Evolutionary conservation across 2,797 vertebrate species (phyloP).

Genomic region (Urophycis tenuis): DNA sequence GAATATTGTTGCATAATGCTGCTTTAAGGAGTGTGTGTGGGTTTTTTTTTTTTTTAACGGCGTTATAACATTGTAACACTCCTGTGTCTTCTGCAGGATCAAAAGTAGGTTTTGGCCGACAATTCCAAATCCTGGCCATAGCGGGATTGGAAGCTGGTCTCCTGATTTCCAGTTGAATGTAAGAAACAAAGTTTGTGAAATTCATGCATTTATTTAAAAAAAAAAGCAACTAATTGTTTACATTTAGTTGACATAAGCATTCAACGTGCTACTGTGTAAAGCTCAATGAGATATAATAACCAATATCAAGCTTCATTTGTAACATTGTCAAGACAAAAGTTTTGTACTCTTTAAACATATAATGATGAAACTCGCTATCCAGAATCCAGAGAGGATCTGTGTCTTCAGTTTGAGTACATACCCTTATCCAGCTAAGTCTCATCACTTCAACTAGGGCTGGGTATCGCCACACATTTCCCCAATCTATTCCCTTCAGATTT

Average conservation of each 20-base stretch:
- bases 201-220: not conserved
- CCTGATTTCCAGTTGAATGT: constrained; percentile 84
- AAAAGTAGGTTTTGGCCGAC: constrained; percentile 89
- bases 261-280: not conserved
- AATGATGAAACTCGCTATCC: not conserved
- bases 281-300: not conserved
- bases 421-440: not conserved
- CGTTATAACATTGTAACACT: not conserved
- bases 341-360: not conserved
- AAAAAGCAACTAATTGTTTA: not conserved
- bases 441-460: no score
- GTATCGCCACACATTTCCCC: no score
- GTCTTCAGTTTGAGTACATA: not conserved
- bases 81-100: constrained; percentile 68
- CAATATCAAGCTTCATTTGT: not conserved
- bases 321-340: not conserved
- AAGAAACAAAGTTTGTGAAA: constrained; percentile 41
- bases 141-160: constrained; percentile 90
- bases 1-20: no score
- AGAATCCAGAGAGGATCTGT: not conserved
- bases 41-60: not conserved
- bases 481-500: no score
- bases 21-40: no score
- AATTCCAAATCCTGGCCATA: constrained; percentile 90
- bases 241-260: not conserved